Conservation (phyloP, 1,140 invertebrate species). For the Steinernema khuongi region DNA sequence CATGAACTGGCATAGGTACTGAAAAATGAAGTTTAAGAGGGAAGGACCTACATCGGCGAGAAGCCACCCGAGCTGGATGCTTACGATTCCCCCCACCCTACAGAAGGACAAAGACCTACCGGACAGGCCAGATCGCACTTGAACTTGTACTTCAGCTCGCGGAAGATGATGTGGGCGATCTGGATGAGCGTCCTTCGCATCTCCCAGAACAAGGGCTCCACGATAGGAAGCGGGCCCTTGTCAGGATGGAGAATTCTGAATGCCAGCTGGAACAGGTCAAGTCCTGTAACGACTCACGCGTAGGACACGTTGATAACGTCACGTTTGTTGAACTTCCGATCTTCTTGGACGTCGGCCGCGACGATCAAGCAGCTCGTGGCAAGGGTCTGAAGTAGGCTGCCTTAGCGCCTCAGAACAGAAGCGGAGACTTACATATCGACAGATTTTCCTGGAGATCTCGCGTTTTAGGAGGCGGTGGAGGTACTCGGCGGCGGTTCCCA, state of each 20-base stretch:
- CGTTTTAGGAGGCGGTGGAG: background rate
- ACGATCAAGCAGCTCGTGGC: background rate
- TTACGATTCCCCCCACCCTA: too few species aligned
- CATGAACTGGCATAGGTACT: background rate
- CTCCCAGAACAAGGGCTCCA: background rate
- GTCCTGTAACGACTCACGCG: background rate
- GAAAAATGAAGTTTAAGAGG: too few species aligned
- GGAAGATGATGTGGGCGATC: background rate
- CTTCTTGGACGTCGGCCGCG: background rate
- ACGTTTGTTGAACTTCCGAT: background rate
- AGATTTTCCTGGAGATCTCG: background rate
- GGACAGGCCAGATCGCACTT: background rate
- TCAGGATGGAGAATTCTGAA: background rate
- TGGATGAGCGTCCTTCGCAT: background rate
- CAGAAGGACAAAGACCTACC: background rate
- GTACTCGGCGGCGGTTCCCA: background rate
- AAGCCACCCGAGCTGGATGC: too few species aligned
- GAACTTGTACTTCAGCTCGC: background rate
- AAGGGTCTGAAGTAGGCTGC: background rate
- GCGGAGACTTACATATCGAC: background rate
- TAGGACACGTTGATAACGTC: constrained; percentile 3
- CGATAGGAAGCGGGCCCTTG: background rate
- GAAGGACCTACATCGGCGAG: too few species aligned
- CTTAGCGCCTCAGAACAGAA: background rate
- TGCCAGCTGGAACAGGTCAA: background rate